Percentiles rank a stretch among this genome's conserved stretches.
Evolutionary conservation across 2,888 invertebrate species (phyloP).

Genomic region (Drosophila hawaiiensis): DNA sequence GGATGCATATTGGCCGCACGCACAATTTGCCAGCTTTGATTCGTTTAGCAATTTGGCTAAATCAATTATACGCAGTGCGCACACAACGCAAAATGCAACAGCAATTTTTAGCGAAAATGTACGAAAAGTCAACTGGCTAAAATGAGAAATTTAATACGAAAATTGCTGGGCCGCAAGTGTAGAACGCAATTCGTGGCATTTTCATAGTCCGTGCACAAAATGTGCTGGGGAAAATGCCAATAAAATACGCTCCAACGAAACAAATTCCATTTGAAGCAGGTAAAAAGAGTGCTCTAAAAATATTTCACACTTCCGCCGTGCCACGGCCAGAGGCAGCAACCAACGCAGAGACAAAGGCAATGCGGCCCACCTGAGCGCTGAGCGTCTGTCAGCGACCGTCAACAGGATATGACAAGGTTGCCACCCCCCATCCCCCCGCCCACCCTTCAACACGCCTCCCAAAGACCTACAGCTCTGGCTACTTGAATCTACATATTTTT

Average conservation of each 20-base stretch:
- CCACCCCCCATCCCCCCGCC: conserved; percentile 1
- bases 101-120: conserved; percentile 48
- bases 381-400: conserved; percentile 61
- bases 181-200: conserved; percentile 53
- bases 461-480: conserved; percentile 22
- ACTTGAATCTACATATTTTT: conserved; percentile 50
- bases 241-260: conserved; percentile 77
- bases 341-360: conserved; percentile 1
- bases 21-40: conserved; percentile 68
- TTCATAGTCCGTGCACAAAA: conserved; percentile 73
- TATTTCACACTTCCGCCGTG: conserved; percentile 75
- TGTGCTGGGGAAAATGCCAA: conserved; percentile 69
- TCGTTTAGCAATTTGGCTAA: conserved; percentile 76
- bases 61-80: conserved; percentile 71
- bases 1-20: conserved; percentile 37
- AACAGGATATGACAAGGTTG: conserved; percentile 76
- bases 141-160: conserved; percentile 57
- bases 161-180: conserved; percentile 40
- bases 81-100: conserved; percentile 38
- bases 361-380: conserved; percentile 51
- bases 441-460: neutral
- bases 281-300: conserved; percentile 56
- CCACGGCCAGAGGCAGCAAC: conserved; percentile 8
- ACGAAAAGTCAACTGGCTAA: neutral
- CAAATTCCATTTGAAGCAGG: conserved; percentile 77